Conservation (phyloP, 2,888 invertebrate genomes). For the Orgyia antiqua region DNA sequence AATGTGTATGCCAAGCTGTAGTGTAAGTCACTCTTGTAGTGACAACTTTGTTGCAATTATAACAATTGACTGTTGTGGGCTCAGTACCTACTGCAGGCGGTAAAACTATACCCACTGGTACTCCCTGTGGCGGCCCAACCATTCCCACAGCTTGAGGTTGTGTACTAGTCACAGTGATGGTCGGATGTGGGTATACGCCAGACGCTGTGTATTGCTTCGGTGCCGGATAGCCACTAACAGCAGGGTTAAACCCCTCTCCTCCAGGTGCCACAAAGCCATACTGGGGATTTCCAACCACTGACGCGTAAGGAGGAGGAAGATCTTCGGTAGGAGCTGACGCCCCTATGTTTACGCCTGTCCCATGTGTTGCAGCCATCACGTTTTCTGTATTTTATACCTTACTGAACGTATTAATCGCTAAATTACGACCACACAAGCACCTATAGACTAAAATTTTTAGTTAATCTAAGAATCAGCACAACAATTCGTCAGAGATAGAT, state of each 20-base stretch:
- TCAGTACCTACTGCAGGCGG: slow-evolving; percentile 64
- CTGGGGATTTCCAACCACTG: slow-evolving; percentile 62
- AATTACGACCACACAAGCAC: slow-evolving; percentile 1
- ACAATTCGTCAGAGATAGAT: slow-evolving; percentile 6
- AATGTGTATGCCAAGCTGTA: slow-evolving; percentile 71
- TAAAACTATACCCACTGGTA: slow-evolving; percentile 55
- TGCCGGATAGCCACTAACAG: slow-evolving; percentile 31
- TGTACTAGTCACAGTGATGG: slow-evolving; percentile 38
- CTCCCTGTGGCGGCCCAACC: slow-evolving; percentile 32
- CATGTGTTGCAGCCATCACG: slow-evolving; percentile 49
- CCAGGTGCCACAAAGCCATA: slow-evolving; percentile 53
- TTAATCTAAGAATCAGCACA: slow-evolving; percentile 13
- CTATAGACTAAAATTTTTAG: slow-evolving; percentile 14
- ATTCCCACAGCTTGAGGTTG: slow-evolving; percentile 45
- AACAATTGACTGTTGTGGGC: slow-evolving; percentile 65
- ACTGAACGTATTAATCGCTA: too few species aligned
- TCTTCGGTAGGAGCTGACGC: slow-evolving; percentile 51
- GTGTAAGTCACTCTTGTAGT: slow-evolving; percentile 69
- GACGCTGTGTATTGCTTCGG: slow-evolving; percentile 61
- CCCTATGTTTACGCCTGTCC: slow-evolving; percentile 32
- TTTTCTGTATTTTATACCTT: too few species aligned
- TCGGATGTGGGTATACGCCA: slow-evolving; percentile 65
- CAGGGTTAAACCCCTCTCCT: slow-evolving; percentile 17
- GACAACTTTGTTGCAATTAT: slow-evolving; percentile 64
- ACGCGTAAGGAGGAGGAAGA: slow-evolving; percentile 68